Conservation (phyloP, 2,888 invertebrate species). For the Isotomurus palustris region DNA sequence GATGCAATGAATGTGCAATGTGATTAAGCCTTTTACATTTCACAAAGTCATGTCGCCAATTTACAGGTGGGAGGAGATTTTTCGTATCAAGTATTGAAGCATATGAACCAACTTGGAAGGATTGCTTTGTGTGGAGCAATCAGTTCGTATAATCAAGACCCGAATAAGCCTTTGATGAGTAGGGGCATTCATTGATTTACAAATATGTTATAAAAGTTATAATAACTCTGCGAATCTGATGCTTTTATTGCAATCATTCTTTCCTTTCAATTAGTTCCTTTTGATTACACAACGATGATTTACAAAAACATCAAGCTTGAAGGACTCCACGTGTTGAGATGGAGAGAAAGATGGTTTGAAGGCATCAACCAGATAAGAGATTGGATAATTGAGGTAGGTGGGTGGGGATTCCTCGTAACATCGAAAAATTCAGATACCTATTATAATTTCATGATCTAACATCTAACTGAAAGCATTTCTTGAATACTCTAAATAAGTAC, state of each 20-base stretch:
- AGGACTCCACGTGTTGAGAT: conserved; percentile 59
- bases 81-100: conserved; percentile 57
- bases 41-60: conserved; percentile 8
- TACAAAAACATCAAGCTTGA: conserved; percentile 60
- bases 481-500: neutral
- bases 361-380: conserved; percentile 55
- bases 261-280: conserved; percentile 48
- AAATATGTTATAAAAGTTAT: neutral
- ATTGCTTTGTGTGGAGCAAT: conserved; percentile 65
- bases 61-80: conserved; percentile 65
- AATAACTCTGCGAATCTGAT: neutral
- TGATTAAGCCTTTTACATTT: too few relatives aligned
- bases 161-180: conserved; percentile 47
- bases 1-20: neutral
- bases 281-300: conserved; percentile 58
- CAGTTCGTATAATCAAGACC: conserved; percentile 59
- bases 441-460: too few relatives aligned
- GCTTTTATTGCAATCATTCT: neutral
- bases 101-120: conserved; percentile 61
- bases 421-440: neutral
- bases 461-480: too few relatives aligned
- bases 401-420: too few relatives aligned
- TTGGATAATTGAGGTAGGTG: conserved; percentile 42
- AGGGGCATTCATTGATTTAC: neutral
- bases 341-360: conserved; percentile 60